Percentiles rank a stretch among this genome's conserved stretches.
Evolutionary conservation across 2,113 vertebrate genomes (phyloP).

Genomic region (Apteryx mantelli): DNA sequence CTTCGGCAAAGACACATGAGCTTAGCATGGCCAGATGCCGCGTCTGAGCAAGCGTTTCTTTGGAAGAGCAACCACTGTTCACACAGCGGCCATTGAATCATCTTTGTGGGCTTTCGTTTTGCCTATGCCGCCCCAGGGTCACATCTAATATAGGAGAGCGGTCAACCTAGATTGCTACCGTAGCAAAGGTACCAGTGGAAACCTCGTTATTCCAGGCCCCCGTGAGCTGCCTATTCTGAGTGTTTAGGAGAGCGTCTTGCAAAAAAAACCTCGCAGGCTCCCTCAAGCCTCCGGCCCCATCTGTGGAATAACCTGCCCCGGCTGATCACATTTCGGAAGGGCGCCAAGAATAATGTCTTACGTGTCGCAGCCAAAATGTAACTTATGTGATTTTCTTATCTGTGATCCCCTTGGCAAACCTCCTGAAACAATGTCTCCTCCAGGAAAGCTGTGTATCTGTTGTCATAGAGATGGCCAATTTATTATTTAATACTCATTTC

Average conservation of each 20-base stretch:
- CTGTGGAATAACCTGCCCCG: not conserved
- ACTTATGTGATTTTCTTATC: constrained; percentile 47
- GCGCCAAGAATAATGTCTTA: constrained; percentile 42
- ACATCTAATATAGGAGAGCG: not conserved
- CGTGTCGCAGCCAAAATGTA: not conserved
- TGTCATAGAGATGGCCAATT: not conserved
- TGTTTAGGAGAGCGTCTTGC: not conserved
- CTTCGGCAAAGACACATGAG: not conserved
- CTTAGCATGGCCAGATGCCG: not conserved
- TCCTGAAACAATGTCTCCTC: not conserved
- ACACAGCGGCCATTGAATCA: not conserved
- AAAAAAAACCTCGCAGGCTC: not conserved
- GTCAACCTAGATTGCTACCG: not conserved
- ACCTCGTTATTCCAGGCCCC: not conserved
- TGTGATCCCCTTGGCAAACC: constrained; percentile 38
- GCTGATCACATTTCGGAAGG: not conserved
- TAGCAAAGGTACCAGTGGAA: not conserved
- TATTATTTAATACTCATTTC: constrained; percentile 27
- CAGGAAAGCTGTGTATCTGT: not conserved
- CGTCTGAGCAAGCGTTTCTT: not conserved
- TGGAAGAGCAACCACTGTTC: not conserved
- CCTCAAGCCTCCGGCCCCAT: accelerated
- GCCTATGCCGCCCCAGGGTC: not conserved
- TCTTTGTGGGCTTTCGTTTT: not conserved
- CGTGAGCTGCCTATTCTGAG: not conserved